These are phyloP conservation scores for Crambe crambe DNA, from an alignment of 37 sponge, comb jelly and placozoan genomes.

Conservation along the genomic window DNA sequence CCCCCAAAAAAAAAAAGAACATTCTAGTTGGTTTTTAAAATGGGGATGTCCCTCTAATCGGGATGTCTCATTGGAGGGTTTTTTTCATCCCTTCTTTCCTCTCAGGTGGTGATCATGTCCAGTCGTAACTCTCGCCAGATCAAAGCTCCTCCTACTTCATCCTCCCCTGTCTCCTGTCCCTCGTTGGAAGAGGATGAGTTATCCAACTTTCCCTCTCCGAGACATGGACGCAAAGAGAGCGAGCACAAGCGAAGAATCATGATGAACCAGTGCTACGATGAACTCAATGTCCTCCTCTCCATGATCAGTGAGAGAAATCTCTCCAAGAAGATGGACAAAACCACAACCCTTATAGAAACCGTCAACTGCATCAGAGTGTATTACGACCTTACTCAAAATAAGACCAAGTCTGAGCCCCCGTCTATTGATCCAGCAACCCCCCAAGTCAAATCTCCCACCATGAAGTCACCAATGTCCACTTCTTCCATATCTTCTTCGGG, in stretches of 20 bases:
- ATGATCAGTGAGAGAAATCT: slow-evolving; percentile 38
- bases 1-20: too few relatives aligned
- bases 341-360: slow-evolving; percentile 44
- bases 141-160: neutral
- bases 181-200: neutral
- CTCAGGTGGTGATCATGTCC: neutral
- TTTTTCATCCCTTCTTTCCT: too few relatives aligned
- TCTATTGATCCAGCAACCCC: neutral
- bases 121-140: neutral
- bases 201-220: slow-evolving; percentile 1
- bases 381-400: slow-evolving; percentile 24
- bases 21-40: too few relatives aligned
- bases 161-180: neutral
- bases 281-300: slow-evolving; percentile 52
- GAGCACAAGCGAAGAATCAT: slow-evolving; percentile 58
- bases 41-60: too few relatives aligned
- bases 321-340: slow-evolving; percentile 71
- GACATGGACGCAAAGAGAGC: slow-evolving; percentile 51
- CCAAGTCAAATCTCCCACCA: neutral
- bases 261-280: slow-evolving; percentile 73
- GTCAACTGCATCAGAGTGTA: slow-evolving; percentile 40
- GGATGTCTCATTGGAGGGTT: too few relatives aligned
- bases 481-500: neutral
- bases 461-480: neutral
- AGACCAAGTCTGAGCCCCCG: neutral